Evolutionary conservation across 2,797 vertebrate species (phyloP), one percentile per base, ranked within the genome.

Genomic region (Siniperca undulata): DNA sequence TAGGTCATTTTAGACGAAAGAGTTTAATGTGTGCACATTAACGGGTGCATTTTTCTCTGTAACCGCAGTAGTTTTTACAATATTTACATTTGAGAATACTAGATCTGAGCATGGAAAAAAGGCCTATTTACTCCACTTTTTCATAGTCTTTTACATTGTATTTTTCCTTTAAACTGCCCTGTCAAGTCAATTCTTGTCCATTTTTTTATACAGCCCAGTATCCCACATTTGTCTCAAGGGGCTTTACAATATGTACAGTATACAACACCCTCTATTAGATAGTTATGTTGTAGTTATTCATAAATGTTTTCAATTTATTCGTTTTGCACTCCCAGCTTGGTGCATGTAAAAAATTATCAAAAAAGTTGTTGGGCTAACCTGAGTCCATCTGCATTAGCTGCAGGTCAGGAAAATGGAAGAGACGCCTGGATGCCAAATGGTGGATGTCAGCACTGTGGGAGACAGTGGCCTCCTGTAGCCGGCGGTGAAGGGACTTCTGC

Each of bases 371-470:
- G 1, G 9, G 27, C 91, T 74, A 85, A 99, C 99, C 99, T 94
- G 98, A 99, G 90, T 99, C 99, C 77, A 97, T 97, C 91, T 99
- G 98, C 89, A 99, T 96, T 71, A 99, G 92, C 46, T 97, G 96
- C 77, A 97, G 92, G 91, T 99, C 98, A 3, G 97, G 97, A 76
- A 96, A 97, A 87, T 94, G 96, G 38, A 97, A 88, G 20, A 96
- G 89, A 69, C 71, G 91, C 7, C 94, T 94, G 11, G 95, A 85
- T 0, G 96, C 92, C 53, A 96, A 85, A 40, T 74, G 87, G 2
- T 92, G 96, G 81, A 99, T 94, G 72, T 96, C 96, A 27, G 91
- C 82, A 12, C 94, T 80, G 34, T 96, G 94, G 2, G 97, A 95
- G 13, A 93, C 91, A 3, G 88, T 78, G 20, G 93, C 92, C 75